Evolutionary conservation across 2,113 vertebrate species (phyloP).

Genomic region (Microtus montanus): DNA sequence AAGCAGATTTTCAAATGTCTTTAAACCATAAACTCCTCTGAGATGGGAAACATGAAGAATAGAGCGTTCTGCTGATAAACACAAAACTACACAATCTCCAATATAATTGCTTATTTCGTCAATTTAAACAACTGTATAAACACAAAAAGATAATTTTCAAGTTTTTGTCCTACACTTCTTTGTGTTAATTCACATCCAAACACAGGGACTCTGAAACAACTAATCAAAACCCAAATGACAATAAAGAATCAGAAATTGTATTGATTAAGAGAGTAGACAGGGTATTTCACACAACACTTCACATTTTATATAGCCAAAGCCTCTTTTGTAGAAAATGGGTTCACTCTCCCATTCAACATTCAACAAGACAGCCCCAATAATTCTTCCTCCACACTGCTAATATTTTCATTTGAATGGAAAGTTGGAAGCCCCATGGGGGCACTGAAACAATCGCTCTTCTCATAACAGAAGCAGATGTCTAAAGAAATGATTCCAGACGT

Average conservation of each 20-base stretch:
- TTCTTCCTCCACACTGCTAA: conserved; percentile 55
- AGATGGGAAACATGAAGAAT: conserved; percentile 45
- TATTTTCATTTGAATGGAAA: conserved; percentile 63
- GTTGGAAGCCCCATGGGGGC: conserved; percentile 2
- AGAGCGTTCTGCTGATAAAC: conserved; percentile 39
- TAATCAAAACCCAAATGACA: conserved; percentile 20
- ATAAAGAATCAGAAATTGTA: not conserved
- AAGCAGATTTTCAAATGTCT: conserved; percentile 60
- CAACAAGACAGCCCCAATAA: conserved; percentile 39
- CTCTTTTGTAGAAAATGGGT: conserved; percentile 41
- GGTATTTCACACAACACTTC: conserved; percentile 37
- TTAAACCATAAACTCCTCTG: conserved; percentile 33
- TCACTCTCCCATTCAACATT: conserved; percentile 36
- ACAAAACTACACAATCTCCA: conserved; percentile 14
- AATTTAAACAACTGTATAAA: not conserved
- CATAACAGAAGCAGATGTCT: conserved; percentile 63
- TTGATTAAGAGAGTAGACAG: not conserved
- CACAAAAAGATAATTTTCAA: not conserved
- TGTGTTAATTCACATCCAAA: conserved; percentile 24
- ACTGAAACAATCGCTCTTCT: conserved; percentile 61
- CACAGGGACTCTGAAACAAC: not conserved
- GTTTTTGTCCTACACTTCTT: conserved; percentile 13
- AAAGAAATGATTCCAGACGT: conserved; percentile 59
- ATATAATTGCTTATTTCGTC: conserved; percentile 32
- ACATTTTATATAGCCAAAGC: conserved; percentile 5